Base-by-base conservation (phyloP, 2,113 vertebrate genomes). In the Trematocara zebra region DNA sequence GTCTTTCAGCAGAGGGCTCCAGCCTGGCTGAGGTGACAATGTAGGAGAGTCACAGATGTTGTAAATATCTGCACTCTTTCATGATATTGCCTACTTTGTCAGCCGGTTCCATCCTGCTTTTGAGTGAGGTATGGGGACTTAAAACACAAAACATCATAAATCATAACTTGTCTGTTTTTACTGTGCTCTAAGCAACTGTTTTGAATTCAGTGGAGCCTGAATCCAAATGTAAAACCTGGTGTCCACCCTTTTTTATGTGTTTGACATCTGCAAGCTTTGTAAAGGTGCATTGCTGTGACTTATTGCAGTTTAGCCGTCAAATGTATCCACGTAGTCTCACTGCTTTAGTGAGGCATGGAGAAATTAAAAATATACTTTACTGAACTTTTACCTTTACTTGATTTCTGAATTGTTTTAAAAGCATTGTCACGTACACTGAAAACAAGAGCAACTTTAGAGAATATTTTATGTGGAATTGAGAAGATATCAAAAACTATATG, bases 1-100 rank as follows among this genome's bases (percentile, higher is more conserved):
- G 84, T 81, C 40, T 78, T 82, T 94, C 90, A 92, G 92, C 84
- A 92, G 90, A 91, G 92, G 89, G 89, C 87, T 93, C 85, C 87
- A 88, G 86, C 31, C 67, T 31, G 80, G 44, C 67, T 2, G 37
- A 82, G 82, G 53, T 76, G 89, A 85, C 67, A 23, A 47, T 35
- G 81, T 85, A 33, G 76, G 61, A 72, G 76, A 84, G 78, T 28
- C 76, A 78, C 26, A 82, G 44, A 81, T 74, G 78, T 42, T 26
- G 52, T 37, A 33, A 78, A 69, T 26, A 74, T 81, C 72, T 61
- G 18, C 78, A 80, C 37, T 18, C 52, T 86, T 56, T 52, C 8
- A 83, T 33, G 59, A 42, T 23, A 49, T 49, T 72, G 28, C 35
- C n/a, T 61, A 14, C 9, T 84, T 42, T 82, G 52, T 67, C 78